Conservation (phyloP, 2,113 vertebrate genomes). For the Phodopus roborovskii region DNA sequence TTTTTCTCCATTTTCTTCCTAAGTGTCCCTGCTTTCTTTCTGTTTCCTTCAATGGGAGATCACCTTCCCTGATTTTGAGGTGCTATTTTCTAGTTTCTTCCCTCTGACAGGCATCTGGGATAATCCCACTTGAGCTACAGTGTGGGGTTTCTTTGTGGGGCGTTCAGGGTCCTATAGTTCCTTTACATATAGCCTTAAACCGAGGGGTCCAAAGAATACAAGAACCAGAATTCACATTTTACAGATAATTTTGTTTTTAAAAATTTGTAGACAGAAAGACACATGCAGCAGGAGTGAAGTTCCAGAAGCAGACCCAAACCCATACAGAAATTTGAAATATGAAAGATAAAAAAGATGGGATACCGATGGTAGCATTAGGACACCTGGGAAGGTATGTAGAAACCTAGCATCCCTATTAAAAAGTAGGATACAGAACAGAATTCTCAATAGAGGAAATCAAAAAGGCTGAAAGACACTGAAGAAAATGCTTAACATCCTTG, state of each 20-base stretch:
- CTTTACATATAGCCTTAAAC: not conserved
- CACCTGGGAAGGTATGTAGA: not conserved
- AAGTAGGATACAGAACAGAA: too few species aligned
- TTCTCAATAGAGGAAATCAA: too few species aligned
- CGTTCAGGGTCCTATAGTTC: not conserved
- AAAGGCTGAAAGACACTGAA: too few species aligned
- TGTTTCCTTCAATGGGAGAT: not conserved
- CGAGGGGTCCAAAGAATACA: not conserved
- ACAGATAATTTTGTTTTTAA: not conserved
- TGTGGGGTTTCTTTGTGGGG: not conserved
- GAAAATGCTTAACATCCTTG: too few species aligned
- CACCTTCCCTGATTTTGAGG: not conserved
- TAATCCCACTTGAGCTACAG: not conserved
- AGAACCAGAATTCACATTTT: not conserved
- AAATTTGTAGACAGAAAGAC: not conserved
- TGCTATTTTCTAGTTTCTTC: not conserved
- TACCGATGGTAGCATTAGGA: not conserved
- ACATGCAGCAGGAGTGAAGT: not conserved
- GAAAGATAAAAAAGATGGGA: not conserved
- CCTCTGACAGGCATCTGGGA: fast-evolving
- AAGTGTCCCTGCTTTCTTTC: not conserved
- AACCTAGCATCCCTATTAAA: not conserved
- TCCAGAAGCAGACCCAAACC: not conserved
- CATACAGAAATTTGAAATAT: not conserved
- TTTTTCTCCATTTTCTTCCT: conserved; percentile 38